A percentile compares a stretch with the other conserved stretches of the same genome.
phyloP scores from a whole-genome alignment of 1,140 invertebrate species.

The Pentalonia nigronervosa region DNA sequence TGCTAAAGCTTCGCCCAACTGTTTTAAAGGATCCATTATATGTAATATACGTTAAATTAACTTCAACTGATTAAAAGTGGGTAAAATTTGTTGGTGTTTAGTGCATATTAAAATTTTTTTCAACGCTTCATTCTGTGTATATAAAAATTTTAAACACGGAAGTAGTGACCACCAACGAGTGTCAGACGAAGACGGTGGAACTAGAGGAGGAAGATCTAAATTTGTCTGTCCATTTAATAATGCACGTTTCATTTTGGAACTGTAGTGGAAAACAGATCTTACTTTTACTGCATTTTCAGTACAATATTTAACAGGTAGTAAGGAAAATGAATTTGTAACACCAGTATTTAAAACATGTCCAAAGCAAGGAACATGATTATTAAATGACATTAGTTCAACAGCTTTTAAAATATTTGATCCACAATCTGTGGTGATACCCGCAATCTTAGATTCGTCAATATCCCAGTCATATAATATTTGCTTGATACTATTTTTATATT shows the following conservation, averaged over 20 bases:
- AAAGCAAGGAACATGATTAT: too few relatives aligned
- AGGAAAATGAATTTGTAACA: constrained; percentile 21
- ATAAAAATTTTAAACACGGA: background rate
- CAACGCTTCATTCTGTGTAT: background rate
- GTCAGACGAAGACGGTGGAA: background rate
- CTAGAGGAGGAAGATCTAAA: constrained; percentile 19
- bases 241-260: constrained; percentile 1
- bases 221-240: constrained; percentile 13
- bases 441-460: constrained; percentile 5
- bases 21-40: background rate
- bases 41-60: constrained; percentile 1
- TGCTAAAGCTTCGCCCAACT: background rate
- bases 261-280: constrained; percentile 1
- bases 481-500: constrained; percentile 14
- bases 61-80: constrained; percentile 15
- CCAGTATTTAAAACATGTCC: constrained; percentile 11
- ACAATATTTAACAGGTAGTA: constrained; percentile 3
- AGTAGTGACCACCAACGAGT: constrained; percentile 1
- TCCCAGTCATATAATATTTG: background rate
- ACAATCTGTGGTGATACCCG: constrained; percentile 1
- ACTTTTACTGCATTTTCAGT: constrained; percentile 18
- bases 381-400: background rate
- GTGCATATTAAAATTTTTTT: background rate
- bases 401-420: constrained; percentile 5
- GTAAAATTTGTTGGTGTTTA: background rate